Base-by-base conservation (phyloP, 2,113 vertebrate species). In the Trogon surrucura region DNA sequence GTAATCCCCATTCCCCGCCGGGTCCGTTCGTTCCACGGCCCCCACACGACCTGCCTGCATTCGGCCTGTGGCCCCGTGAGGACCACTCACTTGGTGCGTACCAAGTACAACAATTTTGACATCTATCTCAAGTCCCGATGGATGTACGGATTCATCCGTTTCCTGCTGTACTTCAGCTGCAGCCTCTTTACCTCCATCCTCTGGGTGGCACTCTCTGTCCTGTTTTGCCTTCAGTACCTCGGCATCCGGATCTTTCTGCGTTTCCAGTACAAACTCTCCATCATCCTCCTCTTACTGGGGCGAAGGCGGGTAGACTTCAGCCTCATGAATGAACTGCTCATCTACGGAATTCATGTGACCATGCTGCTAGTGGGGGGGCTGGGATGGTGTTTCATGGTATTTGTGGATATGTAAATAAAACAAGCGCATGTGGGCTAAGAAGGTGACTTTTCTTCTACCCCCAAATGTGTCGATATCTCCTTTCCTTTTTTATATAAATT, bases 301-400 rank as follows among this genome's bases (percentile, higher is more conserved):
- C 98, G 99, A 94, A 98, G 98, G 91, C 98, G 99, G 7, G 97
- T 99, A 86, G 99, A 99, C 97, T 99, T 99, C 93, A 98, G 98
- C 86, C 97, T 99, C 74, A 85, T 99, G 34, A 99, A 99, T 88
- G 98, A 99, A 97, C 98, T 99, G 96, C 98, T 99, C 97, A 98
- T 99, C 97, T 99, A 99, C 61, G 99, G 98, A 85, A 99, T 99
- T 95, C 99, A 99, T 58, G 99, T 99, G 85, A 99, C 99, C 93
- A 98, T 99, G 99, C 99, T 99, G 96, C 98, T 99, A 92, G 99
- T 99, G 44, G 99, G 99, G 17, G 99, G 99, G 21, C 98, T 99
- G 73, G 99, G 99, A 56, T 99, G 99, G 99, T 99, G 99, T 97
- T 99, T 99, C 97, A 99, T 99, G 99, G 99, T 99, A 45, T 99